Base-by-base conservation (phyloP, 2,113 vertebrate species). In the Zingel zingel region DNA sequence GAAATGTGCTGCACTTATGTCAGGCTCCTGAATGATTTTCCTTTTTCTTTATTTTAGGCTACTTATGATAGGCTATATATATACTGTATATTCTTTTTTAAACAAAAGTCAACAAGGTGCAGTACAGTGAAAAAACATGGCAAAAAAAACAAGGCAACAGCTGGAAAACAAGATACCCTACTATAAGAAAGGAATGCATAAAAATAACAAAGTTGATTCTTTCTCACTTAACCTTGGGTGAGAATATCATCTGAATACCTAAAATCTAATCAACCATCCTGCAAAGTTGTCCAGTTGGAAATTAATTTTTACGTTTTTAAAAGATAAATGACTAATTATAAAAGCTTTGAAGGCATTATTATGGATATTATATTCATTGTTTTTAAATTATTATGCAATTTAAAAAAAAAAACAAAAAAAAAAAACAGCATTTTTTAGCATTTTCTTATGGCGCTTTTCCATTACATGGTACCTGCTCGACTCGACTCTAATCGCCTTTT, bases 21-120 rank as follows among this genome's bases (percentile, higher is more conserved):
- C 10, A 1, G 21, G 13, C 36, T 54, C 19, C 63, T 64, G 5
- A 65, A 81, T 43, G 4, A 6, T n/a, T 68, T 75, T 66, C 48
- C 54, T 58, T 33, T 50, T 25, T 39, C 39, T 36, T 74, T 13
- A 36, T 23, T 68, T 47, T 13, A 16, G 1, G 0, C 39, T 43
- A 10, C 10, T 10, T 23, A 27, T 19, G 12, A 36, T 47, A 39
- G 39, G 10, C 36, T 39, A 27, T 59, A 27, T 72, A 0, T 43
- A 25, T 18, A 27, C 27, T 27, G 27, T 27, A 48, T 74, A 50
- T 48, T 74, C 8, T 11, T 78, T 78, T 43, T 51, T 27, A 75
- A 62, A 64, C 6, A 9, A 54, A 36, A 25, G 23, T 23, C 15
- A 33, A 59, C 5, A 33, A 30, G n/a, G 18, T 54, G 33, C 16